These are phyloP conservation scores for Dermolepida albohirtum DNA, from an alignment of 2,888 invertebrate species.

Conservation along the genomic window DNA sequence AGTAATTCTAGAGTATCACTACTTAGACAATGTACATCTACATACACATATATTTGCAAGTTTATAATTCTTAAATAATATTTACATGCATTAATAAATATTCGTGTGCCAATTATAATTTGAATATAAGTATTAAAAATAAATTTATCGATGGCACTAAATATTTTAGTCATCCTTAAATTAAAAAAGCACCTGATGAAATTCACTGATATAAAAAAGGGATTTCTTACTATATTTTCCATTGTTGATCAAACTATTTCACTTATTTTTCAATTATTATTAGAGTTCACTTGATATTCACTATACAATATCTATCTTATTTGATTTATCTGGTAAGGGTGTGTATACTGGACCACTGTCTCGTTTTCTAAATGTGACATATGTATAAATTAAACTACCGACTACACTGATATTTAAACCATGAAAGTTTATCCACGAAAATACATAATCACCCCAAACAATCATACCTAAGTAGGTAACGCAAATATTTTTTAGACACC, in stretches of 20 bases:
- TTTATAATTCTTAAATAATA: not conserved
- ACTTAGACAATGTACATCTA: no score
- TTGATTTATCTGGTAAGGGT: conserved; percentile 57
- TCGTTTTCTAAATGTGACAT: conserved; percentile 83
- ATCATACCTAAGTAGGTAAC: conserved; percentile 99
- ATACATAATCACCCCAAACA: conserved; percentile 97
- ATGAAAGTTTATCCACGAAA: conserved; percentile 92
- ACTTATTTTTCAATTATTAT: not conserved
- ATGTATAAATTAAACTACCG: conserved; percentile 87
- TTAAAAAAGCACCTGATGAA: no score
- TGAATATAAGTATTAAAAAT: not conserved
- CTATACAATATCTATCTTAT: conserved; percentile 65
- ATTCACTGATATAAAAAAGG: not conserved
- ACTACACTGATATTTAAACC: conserved; percentile 95
- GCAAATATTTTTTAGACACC: conserved; percentile 96
- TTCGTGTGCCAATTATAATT: not conserved
- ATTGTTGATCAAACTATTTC: not conserved
- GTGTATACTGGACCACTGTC: conserved; percentile 61
- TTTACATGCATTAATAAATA: no score
- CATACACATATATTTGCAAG: no score
- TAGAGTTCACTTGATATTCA: conserved; percentile 30
- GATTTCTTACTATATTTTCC: not conserved
- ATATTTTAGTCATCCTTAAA: not conserved
- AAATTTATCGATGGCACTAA: conserved; percentile 15
- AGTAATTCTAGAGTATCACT: not conserved